Base-by-base conservation (phyloP, 2,888 invertebrate species). In the Parnassius mnemosyne region DNA sequence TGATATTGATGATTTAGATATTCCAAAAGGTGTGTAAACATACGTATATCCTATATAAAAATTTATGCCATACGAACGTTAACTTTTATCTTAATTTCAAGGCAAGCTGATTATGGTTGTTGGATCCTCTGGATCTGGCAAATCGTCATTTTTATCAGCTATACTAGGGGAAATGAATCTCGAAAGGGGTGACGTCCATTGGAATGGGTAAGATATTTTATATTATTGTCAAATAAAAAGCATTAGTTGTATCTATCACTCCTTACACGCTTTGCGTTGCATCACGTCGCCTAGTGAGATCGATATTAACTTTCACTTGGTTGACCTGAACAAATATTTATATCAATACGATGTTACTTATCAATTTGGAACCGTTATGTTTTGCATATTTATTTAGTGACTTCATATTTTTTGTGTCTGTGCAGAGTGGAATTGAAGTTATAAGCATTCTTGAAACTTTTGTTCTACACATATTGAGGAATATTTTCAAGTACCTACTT, bases 101-200 rank as follows among this genome's bases (percentile, higher is more conserved):
- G 95, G 95, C 42, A 94, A 94, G 77, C 77, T 96, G 50, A 94
- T 95, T 12, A 92, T 95, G 73, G 93, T 97, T 5, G 95, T 97
- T 25, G 97, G 97, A 0, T 92, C 94, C 69, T 96, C 95, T 57
- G 96, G 96, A 10, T 94, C 95, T 65, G 97, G 97, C 3, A 97
- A 97, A 79, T 94, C 95, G 0, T 96, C 96, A 3, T 83, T 97
- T 52, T 80, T 97, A 1, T 93, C 94, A 12, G 96, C 96, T 0
- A 82, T 96, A 50, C 89, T 97, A 3, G 96, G 96, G 60, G 97
- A 97, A 84, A 96, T 96, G 94, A 93, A 94, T 57, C 89, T 93
- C 57, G 84, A 94, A 47, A 86, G 91, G 59, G 96, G 96, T 16
- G 92, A 93, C 66, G 91, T 96, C 66, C 69, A 66, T 66, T 94